Percentiles rank a stretch among this genome's conserved stretches.
Evolutionary conservation across 1,140 invertebrate genomes (phyloP).

Genomic region (Drosophila prosaltans): DNA sequence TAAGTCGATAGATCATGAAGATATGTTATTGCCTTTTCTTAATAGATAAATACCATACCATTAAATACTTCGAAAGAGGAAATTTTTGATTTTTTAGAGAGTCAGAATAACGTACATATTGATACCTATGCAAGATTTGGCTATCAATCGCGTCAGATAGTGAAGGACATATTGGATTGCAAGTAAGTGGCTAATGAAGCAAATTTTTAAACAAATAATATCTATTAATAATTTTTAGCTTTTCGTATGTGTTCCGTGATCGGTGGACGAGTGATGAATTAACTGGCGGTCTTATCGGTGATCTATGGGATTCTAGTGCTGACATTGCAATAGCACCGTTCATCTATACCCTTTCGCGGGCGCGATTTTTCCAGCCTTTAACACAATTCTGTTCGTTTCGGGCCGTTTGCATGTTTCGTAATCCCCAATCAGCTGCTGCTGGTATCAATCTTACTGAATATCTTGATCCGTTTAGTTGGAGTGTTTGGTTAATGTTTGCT

Average conservation of each 20-base stretch:
- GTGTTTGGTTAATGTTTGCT: conserved; percentile 68
- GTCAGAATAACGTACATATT: conserved; percentile 30
- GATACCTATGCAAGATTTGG: conserved; percentile 52
- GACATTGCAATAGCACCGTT: conserved; percentile 58
- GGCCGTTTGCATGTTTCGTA: conserved; percentile 76
- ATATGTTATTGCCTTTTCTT: too few relatives aligned
- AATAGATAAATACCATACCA: conserved; percentile 48
- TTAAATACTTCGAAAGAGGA: conserved; percentile 20
- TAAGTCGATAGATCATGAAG: too few relatives aligned
- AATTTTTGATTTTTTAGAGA: conserved; percentile 41
- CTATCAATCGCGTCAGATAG: conserved; percentile 41
- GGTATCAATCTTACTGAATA: conserved; percentile 63
- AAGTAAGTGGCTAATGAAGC: conserved; percentile 29
- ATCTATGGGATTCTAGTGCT: conserved; percentile 47
- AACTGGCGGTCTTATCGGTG: conserved; percentile 63
- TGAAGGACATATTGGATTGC: conserved; percentile 66
- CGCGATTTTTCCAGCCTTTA: conserved; percentile 33
- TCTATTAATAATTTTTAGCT: conserved; percentile 29
- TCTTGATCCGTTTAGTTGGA: conserved; percentile 66
- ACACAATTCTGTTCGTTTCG: conserved; percentile 53
- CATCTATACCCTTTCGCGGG: conserved; percentile 38
- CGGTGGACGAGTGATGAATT: conserved; percentile 65
- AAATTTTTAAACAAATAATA: background rate
- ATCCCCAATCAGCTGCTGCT: conserved; percentile 49
- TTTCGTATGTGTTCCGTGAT: conserved; percentile 50